A percentile compares a stretch with the other conserved stretches of the same genome.
phyloP scores from a whole-genome alignment of 2,888 invertebrate species.

The Crioceris asparagi region DNA sequence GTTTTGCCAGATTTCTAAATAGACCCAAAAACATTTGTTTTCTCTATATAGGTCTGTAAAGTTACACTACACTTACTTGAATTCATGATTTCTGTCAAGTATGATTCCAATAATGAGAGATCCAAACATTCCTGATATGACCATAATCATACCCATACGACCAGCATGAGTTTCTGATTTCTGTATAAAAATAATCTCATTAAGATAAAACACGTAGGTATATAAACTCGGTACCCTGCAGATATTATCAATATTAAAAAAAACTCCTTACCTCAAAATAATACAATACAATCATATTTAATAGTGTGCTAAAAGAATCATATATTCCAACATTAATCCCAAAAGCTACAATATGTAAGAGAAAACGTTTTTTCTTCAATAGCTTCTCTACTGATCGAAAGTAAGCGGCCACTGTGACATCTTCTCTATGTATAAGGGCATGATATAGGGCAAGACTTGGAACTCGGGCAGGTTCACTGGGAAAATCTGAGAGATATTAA shows the following conservation, averaged over 20 bases:
- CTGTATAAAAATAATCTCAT: no score
- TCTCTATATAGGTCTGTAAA: no score
- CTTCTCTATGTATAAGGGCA: slow-evolving; percentile 43
- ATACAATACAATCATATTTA: slow-evolving; percentile 72
- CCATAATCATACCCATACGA: slow-evolving; percentile 78
- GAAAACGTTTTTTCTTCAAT: slow-evolving; percentile 64
- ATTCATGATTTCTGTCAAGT: slow-evolving; percentile 84
- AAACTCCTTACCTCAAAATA: slow-evolving; percentile 72
- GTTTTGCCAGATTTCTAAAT: no score
- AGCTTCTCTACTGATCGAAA: slow-evolving; percentile 60
- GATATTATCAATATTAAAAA: no score
- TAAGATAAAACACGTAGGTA: no score
- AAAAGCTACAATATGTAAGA: slow-evolving; percentile 71
- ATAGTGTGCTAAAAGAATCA: slow-evolving; percentile 87
- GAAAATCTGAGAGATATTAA: slow-evolving; percentile 48
- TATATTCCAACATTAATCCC: slow-evolving; percentile 91
- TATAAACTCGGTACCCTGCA: no score
- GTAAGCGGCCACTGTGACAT: slow-evolving; percentile 43
- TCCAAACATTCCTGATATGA: slow-evolving; percentile 83
- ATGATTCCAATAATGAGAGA: slow-evolving; percentile 82
- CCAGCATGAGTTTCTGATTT: slow-evolving; percentile 67
- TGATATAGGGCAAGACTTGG: slow-evolving; percentile 46
- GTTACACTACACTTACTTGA: slow-evolving; percentile 71
- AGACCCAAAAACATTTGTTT: no score
- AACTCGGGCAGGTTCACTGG: slow-evolving; percentile 44